Conservation (phyloP, 2,113 vertebrate species). For the Phrynocephalus versicolor region DNA sequence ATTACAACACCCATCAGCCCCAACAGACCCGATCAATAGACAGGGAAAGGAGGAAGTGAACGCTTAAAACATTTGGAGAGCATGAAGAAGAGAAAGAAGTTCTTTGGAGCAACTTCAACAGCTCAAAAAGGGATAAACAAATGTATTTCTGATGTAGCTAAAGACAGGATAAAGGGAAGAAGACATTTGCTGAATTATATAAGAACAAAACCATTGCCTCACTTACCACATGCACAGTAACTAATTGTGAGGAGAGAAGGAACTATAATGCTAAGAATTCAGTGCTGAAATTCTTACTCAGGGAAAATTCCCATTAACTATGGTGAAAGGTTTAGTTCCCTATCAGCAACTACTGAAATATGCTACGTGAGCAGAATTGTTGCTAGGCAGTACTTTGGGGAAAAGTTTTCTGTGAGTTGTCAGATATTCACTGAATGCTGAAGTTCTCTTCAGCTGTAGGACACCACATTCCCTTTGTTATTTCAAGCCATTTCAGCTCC, state of each 20-base stretch:
- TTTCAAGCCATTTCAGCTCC: conserved; percentile 77
- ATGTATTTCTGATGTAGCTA: neutral
- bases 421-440: conserved; percentile 77
- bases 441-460: conserved; percentile 76
- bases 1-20: too few species aligned
- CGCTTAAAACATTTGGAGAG: too few species aligned
- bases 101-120: neutral
- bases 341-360: conserved; percentile 58
- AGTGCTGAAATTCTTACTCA: neutral
- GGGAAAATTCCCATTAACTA: neutral
- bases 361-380: conserved; percentile 63
- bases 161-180: neutral
- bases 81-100: neutral
- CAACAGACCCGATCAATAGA: too few species aligned
- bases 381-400: conserved; percentile 72
- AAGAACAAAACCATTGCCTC: neutral
- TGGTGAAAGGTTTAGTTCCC: neutral
- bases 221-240: conserved; percentile 7
- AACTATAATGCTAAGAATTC: neutral
- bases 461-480: conserved; percentile 81
- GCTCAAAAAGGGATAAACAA: neutral
- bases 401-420: conserved; percentile 62
- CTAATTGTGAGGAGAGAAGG: neutral
- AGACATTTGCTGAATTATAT: neutral
- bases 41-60: too few species aligned